phyloP scores from a whole-genome alignment of 2,113 vertebrate species.

The Carettochelys insculpta region DNA sequence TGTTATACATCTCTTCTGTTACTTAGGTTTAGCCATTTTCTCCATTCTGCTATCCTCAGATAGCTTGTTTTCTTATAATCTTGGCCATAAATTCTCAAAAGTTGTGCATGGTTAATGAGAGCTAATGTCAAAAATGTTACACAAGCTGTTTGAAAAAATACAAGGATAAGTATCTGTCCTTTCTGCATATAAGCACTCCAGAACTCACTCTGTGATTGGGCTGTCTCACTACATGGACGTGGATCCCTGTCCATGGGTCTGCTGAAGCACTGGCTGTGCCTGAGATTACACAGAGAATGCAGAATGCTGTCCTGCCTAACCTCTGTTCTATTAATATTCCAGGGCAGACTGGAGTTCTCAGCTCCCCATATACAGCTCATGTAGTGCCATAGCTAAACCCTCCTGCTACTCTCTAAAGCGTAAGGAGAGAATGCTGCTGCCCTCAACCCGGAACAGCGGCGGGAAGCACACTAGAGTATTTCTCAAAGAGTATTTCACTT shows the following conservation, averaged over 20 bases:
- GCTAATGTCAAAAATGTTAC: neutral
- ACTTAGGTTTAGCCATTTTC: neutral
- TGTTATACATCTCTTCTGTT: neutral
- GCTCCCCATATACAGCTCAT: neutral
- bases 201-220: neutral
- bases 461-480: neutral
- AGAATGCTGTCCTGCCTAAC: neutral
- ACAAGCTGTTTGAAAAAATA: neutral
- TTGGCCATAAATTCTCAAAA: neutral
- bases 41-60: neutral
- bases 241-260: neutral
- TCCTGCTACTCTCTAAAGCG: neutral
- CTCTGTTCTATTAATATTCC: neutral
- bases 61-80: neutral
- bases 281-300: accelerated
- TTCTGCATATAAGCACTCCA: neutral
- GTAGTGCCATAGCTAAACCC: neutral
- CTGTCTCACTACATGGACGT: neutral
- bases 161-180: neutral
- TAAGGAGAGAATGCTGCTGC: neutral
- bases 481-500: neutral
- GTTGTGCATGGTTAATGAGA: neutral
- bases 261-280: neutral
- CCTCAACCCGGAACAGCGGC: neutral
- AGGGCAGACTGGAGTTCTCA: neutral